Conservation (phyloP, 2,888 invertebrate genomes). For the Athetis lepigone region DNA sequence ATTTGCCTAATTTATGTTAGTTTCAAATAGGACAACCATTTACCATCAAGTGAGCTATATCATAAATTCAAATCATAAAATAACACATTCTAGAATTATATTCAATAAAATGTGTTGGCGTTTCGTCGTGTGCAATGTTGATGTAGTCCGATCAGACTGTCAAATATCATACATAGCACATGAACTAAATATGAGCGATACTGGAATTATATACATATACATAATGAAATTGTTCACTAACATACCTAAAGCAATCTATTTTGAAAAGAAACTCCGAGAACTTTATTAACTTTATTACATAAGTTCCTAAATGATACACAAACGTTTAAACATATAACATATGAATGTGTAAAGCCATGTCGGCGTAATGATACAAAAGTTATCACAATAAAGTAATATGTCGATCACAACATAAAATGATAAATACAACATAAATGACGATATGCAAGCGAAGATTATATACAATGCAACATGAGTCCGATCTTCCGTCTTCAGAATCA, state of each 20-base stretch:
- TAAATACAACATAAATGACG: conserved; percentile 76
- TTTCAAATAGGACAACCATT: conserved; percentile 53
- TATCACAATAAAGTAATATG: conserved; percentile 84
- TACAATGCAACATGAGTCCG: conserved; percentile 72
- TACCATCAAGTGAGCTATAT: conserved; percentile 55
- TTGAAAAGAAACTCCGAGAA: conserved; percentile 79
- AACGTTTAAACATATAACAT: conserved; percentile 64
- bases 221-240: conserved; percentile 25
- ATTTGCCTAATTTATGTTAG: conserved; percentile 41
- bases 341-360: conserved; percentile 68
- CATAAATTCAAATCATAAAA: conserved; percentile 45
- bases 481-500: conserved; percentile 75
- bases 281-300: conserved; percentile 83
- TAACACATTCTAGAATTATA: conserved; percentile 32
- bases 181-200: conserved; percentile 25
- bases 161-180: conserved; percentile 29
- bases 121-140: conserved; percentile 46
- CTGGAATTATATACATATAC: conserved; percentile 46
- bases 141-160: conserved; percentile 15
- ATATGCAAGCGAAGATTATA: conserved; percentile 78
- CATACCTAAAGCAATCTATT: conserved; percentile 32
- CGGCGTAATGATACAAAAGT: conserved; percentile 72
- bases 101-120: conserved; percentile 33
- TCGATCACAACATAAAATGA: conserved; percentile 85
- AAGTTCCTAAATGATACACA: conserved; percentile 73